Base-by-base conservation (phyloP, 2,888 invertebrate species). In the Drosophila borealis region DNA sequence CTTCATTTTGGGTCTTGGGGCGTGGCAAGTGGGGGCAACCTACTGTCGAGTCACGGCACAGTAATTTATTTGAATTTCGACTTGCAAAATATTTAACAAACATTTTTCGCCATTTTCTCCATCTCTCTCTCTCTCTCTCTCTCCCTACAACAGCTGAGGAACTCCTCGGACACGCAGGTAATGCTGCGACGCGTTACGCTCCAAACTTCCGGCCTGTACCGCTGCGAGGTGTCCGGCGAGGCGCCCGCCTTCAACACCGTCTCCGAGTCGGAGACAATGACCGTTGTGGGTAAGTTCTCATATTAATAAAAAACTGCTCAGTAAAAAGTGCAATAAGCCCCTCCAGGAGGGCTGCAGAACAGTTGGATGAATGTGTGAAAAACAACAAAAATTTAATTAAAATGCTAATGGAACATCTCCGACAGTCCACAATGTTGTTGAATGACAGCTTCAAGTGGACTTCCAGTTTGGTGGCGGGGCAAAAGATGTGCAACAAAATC, bases 221-320 rank as follows among this genome's bases (percentile, higher is more conserved):
- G 95, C 74, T 96, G 96, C 91, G 96, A 96, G 91, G 96, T 96
- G 66, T 96, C 96, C 14, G 96, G 95, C 13, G 96, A 96, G 91
- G 94, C 95, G 64, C 96, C 96, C 13, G 95, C 95, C 69, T 96
- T 96, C 92, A 95, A 95, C 80, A 96, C 96, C 11, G 96, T 96
- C 57, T 95, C 95, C 37, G 95, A 95, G 90, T 95, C 95, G 89
- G 94, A 95, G 44, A 95, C 95, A 89, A 95, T 96, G 95, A 93
- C 94, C 74, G 95, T 96, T 82, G 95, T 96, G 74, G 96, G 96
- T 96, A 93, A 94, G 95, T 93, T 75, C 36, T 21, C 41, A 36
- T 21, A 14, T 17, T 62, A 70, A 70, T 62, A 55, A 33, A 71
- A 71, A 56, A 17, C 29, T 42, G 37, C 10, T 14, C 17, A 2